Conservation (phyloP, 2,888 invertebrate genomes). For the Lasioglossum malachurum region DNA sequence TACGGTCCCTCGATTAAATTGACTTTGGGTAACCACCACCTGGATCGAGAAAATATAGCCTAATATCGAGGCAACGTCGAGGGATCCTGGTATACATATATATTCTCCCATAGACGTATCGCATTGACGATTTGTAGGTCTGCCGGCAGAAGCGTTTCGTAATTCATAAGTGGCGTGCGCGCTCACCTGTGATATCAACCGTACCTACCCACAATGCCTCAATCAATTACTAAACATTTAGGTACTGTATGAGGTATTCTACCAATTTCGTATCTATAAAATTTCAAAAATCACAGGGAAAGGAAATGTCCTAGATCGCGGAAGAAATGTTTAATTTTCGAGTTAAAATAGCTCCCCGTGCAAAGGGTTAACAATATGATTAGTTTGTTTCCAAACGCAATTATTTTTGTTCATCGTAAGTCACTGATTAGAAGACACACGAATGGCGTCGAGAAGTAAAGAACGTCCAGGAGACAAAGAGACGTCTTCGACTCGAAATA, state of each 20-base stretch:
- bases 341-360: too few relatives aligned
- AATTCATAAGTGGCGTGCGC: conserved; percentile 54
- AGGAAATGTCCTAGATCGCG: too few relatives aligned
- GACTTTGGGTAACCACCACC: conserved; percentile 70
- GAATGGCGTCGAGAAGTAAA: not conserved
- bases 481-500: conserved; percentile 4
- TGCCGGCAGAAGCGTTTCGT: conserved; percentile 46
- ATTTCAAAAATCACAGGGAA: too few relatives aligned
- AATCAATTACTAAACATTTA: too few relatives aligned
- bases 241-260: too few relatives aligned
- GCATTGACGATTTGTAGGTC: conserved; percentile 58
- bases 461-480: not conserved
- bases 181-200: not conserved
- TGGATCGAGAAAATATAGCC: conserved; percentile 72
- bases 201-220: not conserved
- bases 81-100: conserved; percentile 52
- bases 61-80: conserved; percentile 65
- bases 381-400: too few relatives aligned
- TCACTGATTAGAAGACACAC: too few relatives aligned
- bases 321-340: too few relatives aligned
- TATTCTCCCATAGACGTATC: conserved; percentile 54
- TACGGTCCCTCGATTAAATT: conserved; percentile 69
- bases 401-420: too few relatives aligned
- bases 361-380: too few relatives aligned
- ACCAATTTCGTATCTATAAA: too few relatives aligned